Evolutionary conservation across 2,113 vertebrate species (phyloP).

Genomic region (Mormyrus lacerda): DNA sequence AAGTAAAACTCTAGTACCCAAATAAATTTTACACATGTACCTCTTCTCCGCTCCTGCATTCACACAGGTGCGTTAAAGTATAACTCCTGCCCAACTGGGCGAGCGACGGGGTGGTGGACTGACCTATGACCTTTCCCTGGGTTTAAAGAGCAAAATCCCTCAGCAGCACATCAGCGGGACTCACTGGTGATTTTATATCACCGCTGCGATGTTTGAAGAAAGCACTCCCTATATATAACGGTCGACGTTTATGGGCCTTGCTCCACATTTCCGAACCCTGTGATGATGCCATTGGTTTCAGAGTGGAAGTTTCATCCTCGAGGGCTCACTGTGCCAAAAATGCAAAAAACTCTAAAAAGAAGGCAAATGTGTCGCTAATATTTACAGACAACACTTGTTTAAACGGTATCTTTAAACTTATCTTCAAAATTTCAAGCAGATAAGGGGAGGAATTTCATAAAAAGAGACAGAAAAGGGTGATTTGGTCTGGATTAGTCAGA

Average conservation of each 20-base stretch:
- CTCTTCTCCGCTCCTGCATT: constrained; percentile 21
- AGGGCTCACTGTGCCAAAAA: constrained; percentile 37
- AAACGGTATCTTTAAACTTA: constrained; percentile 26
- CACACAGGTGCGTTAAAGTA: constrained; percentile 36
- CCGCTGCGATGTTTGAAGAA: constrained; percentile 34
- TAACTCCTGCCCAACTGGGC: constrained; percentile 14
- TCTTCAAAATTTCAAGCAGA: constrained; percentile 22
- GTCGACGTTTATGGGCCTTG: constrained; percentile 48
- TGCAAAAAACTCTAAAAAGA: constrained; percentile 46
- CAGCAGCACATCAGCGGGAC: background rate
- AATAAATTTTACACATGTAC: constrained; percentile 57
- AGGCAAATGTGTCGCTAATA: constrained; percentile 54
- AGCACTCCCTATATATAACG: constrained; percentile 43
- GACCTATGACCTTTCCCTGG: constrained; percentile 26
- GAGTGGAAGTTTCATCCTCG: constrained; percentile 27
- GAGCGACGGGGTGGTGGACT: constrained; percentile 23
- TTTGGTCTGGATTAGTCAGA: constrained; percentile 4
- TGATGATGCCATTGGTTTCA: constrained; percentile 48
- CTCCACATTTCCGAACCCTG: constrained; percentile 45
- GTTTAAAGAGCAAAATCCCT: constrained; percentile 13
- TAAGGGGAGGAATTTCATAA: constrained; percentile 34
- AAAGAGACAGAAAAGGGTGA: constrained; percentile 26
- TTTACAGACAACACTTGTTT: constrained; percentile 39
- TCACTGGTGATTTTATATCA: constrained; percentile 23
- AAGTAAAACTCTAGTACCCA: constrained; percentile 55